Percentiles rank a stretch among this genome's conserved stretches.
phyloP scores from a whole-genome alignment of 92 coral and sea anemone species.

The Parazoanthus darwini region DNA sequence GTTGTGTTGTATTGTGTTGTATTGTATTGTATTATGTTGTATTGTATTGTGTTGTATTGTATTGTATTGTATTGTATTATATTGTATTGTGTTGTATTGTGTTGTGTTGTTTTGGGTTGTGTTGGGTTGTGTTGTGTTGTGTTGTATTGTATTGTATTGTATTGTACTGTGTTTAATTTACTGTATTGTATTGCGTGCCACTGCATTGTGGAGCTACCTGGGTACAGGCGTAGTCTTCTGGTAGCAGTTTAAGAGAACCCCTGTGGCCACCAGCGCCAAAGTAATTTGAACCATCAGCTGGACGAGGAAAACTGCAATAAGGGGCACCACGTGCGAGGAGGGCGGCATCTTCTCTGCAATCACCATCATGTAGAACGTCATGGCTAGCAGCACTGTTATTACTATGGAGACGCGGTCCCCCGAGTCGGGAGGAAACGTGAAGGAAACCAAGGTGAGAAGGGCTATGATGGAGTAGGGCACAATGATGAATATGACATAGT shows the following conservation, averaged over 20 bases:
- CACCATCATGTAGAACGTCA: constrained; percentile 57
- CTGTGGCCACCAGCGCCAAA: constrained; percentile 47
- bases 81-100: too few species aligned
- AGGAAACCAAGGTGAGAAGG: constrained; percentile 41
- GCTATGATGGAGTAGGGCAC: constrained; percentile 55
- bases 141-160: too few species aligned
- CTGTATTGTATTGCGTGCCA: too few species aligned
- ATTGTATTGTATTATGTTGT: too few species aligned
- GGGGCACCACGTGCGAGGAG: constrained; percentile 51
- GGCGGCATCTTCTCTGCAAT: constrained; percentile 53
- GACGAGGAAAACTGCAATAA: constrained; percentile 47
- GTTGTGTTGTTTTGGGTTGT: too few species aligned
- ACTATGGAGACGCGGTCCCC: constrained; percentile 57
- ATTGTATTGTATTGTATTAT: too few species aligned
- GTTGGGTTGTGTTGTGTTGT: too few species aligned
- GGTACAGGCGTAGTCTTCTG: constrained; percentile 39
- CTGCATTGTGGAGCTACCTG: neutral
- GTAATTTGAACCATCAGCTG: constrained; percentile 39
- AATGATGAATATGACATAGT: constrained; percentile 45
- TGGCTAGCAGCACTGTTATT: constrained; percentile 56
- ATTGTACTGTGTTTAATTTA: too few species aligned
- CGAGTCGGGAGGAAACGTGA: constrained; percentile 51
- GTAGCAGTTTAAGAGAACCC: constrained; percentile 21
- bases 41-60: too few species aligned
- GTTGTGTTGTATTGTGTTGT: too few species aligned